A percentile compares a stretch with the other conserved stretches of the same genome.
phyloP scores from a whole-genome alignment of 2,797 vertebrate genomes.

The Arrhamphus sclerolepis region DNA sequence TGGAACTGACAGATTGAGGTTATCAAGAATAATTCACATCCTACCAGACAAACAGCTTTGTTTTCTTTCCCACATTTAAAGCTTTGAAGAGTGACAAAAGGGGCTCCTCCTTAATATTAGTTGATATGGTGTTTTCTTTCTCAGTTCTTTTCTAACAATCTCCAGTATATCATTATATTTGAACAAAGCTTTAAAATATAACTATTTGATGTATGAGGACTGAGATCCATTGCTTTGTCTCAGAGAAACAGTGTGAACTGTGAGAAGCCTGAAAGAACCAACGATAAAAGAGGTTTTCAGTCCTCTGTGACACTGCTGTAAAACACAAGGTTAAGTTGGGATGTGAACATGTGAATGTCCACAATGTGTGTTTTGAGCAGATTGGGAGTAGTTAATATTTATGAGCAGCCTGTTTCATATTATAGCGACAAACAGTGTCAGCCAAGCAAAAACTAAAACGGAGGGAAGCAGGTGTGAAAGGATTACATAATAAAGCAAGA shows the following conservation, averaged over 20 bases:
- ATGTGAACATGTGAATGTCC: conserved; percentile 4
- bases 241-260: not conserved
- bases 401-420: conserved; percentile 55
- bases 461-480: conserved; percentile 43
- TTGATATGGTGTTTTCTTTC: conserved; percentile 7
- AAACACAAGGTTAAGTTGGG: conserved; percentile 36
- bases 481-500: conserved; percentile 42
- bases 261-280: not conserved
- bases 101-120: not conserved
- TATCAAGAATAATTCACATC: conserved; percentile 25
- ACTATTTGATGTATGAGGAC: not conserved
- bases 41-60: conserved; percentile 11
- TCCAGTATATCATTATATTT: conserved; percentile 5
- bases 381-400: conserved; percentile 60
- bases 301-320: conserved; percentile 20
- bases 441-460: conserved; percentile 24
- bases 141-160: not conserved
- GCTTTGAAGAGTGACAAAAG: not conserved
- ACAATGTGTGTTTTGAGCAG: conserved; percentile 38
- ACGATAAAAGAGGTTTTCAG: conserved; percentile 14
- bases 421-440: conserved; percentile 43
- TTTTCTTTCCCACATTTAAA: conserved; percentile 17
- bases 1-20: conserved; percentile 22
- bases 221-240: too few species aligned
- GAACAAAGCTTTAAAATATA: conserved; percentile 1